Percentiles rank a stretch among this genome's conserved stretches.
Conservation (phyloP, 92 coral and sea anemone species). For the Umimayanthus kanabou region DNA sequence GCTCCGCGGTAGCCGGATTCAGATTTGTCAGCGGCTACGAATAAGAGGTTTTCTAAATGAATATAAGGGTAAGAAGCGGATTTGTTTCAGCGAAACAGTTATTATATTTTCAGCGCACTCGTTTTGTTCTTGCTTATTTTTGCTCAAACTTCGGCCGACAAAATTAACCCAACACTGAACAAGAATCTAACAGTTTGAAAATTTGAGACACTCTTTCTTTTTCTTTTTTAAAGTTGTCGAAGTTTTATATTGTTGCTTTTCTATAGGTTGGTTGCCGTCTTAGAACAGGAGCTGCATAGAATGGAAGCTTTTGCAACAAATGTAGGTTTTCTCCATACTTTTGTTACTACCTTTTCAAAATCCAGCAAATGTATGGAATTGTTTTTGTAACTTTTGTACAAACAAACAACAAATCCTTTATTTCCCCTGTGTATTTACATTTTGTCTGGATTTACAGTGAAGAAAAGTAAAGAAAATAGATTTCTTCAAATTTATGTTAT, state of each 20-base stretch:
- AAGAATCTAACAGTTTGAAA: too few species aligned
- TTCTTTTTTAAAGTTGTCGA: neutral
- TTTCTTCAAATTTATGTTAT: too few species aligned
- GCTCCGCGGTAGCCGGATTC: too few species aligned
- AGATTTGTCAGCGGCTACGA: too few species aligned
- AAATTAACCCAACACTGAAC: too few species aligned
- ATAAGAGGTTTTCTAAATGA: too few species aligned
- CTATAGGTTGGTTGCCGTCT: neutral
- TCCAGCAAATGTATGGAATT: neutral
- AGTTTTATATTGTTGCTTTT: neutral
- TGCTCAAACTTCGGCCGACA: neutral
- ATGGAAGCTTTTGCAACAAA: neutral
- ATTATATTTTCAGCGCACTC: neutral
- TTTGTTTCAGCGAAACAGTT: neutral
- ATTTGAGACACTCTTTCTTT: too few species aligned
- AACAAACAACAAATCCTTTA: too few species aligned
- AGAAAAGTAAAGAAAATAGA: too few species aligned
- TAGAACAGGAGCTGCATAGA: neutral
- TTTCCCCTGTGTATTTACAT: too few species aligned
- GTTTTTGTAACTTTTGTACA: neutral
- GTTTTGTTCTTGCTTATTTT: neutral
- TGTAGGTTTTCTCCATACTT: neutral
- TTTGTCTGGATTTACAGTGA: too few species aligned
- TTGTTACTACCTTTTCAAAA: neutral
- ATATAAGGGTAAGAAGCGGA: too few species aligned